Conservation (phyloP, 2,888 invertebrate species). For the Hypena proboscidalis region DNA sequence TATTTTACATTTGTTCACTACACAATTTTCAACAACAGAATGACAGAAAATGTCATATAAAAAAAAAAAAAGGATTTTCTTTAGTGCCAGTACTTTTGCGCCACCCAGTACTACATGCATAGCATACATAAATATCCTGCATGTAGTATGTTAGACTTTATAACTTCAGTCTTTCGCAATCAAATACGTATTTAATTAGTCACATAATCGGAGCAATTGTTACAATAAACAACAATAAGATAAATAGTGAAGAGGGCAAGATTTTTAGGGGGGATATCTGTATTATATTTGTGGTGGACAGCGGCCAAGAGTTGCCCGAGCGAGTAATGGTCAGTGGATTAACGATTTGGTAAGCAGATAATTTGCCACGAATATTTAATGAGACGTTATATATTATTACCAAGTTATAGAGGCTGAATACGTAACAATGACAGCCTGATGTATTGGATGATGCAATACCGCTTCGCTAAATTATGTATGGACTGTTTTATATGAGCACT, state of each 20-base stretch:
- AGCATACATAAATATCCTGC: too few species aligned
- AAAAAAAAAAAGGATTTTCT: too few species aligned
- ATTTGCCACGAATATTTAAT: constrained; percentile 56
- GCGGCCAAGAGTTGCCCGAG: constrained; percentile 67
- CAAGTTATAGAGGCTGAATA: constrained; percentile 24
- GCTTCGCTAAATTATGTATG: constrained; percentile 4
- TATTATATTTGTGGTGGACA: constrained; percentile 68
- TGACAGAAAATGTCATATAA: too few species aligned
- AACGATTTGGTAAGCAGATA: constrained; percentile 67
- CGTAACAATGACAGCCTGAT: constrained; percentile 28
- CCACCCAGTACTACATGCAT: too few species aligned
- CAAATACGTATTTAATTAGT: constrained; percentile 6
- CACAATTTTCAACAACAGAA: too few species aligned
- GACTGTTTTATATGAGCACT: background rate
- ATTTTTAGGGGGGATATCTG: constrained; percentile 29
- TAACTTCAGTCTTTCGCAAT: background rate
- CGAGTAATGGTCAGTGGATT: constrained; percentile 65
- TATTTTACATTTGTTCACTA: too few species aligned
- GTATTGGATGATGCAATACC: constrained; percentile 17
- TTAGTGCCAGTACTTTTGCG: too few species aligned
- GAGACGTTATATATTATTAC: constrained; percentile 42
- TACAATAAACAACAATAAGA: constrained; percentile 70
- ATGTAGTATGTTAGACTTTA: too few species aligned
- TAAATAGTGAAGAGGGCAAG: constrained; percentile 65
- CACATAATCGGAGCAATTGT: background rate